phyloP scores from a whole-genome alignment of 1,140 invertebrate species.

The Acromyrmex echinatior region DNA sequence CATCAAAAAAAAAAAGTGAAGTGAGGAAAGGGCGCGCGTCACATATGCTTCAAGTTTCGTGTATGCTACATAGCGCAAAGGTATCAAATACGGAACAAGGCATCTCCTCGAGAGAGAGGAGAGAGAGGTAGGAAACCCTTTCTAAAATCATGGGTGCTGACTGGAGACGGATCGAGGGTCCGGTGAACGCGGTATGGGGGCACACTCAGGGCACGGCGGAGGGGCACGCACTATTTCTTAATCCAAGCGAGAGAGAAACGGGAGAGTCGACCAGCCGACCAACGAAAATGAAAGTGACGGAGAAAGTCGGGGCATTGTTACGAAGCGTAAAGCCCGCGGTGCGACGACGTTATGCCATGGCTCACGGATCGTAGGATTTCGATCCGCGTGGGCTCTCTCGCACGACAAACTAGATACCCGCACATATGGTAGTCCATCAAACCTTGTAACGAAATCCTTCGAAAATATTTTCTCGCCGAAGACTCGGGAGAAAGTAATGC shows the following conservation, averaged over 20 bases:
- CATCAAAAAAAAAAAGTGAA: not conserved
- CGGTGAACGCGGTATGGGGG: conserved; percentile 42
- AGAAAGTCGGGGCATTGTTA: conserved; percentile 86
- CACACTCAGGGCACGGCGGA: conserved; percentile 65
- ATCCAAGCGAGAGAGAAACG: conserved; percentile 76
- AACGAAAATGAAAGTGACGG: conserved; percentile 87
- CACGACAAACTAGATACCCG: conserved; percentile 11
- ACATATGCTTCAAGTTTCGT: not conserved
- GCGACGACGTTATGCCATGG: conserved; percentile 64
- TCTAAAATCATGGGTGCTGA: conserved; percentile 82
- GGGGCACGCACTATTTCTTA: conserved; percentile 84
- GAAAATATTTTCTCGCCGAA: not conserved
- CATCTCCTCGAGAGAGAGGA: conserved; percentile 15
- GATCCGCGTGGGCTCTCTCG: conserved; percentile 50
- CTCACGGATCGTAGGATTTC: conserved; percentile 62
- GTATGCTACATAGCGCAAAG: conserved; percentile 35
- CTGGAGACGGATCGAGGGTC: conserved; percentile 58
- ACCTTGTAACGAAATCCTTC: not conserved
- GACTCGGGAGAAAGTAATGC: not conserved
- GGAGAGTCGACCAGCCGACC: conserved; percentile 75
- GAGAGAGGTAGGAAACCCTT: conserved; percentile 75
- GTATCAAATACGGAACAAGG: conserved; percentile 18
- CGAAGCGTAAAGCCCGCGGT: conserved; percentile 81
- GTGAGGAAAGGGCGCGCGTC: conserved; percentile 38
- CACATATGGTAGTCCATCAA: not conserved